phyloP scores from a whole-genome alignment of 2,113 vertebrate species.

The Colaptes auratus region DNA sequence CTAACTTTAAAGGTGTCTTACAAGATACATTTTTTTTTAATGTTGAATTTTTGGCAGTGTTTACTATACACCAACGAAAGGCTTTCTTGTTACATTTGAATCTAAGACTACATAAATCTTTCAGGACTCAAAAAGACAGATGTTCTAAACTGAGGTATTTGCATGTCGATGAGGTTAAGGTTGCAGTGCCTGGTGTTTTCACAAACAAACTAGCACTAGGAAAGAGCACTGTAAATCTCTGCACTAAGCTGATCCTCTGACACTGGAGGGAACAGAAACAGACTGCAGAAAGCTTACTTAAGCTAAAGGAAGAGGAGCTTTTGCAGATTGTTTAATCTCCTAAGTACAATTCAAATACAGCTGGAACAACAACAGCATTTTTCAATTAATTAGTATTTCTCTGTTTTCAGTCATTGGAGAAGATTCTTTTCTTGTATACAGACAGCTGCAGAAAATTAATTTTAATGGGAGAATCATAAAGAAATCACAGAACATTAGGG shows the following conservation, averaged over 20 bases:
- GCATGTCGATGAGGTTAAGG: background rate
- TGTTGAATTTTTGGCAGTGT: constrained; percentile 23
- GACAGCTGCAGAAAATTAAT: background rate
- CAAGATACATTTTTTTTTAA: constrained; percentile 38
- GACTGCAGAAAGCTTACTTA: background rate
- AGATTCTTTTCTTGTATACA: background rate
- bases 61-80: constrained; percentile 65
- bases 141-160: constrained; percentile 34
- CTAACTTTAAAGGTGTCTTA: constrained; percentile 68
- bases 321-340: background rate
- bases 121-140: constrained; percentile 55
- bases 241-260: background rate
- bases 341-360: background rate
- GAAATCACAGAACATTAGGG: background rate
- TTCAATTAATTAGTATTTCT: background rate
- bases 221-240: background rate
- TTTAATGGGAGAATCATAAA: background rate
- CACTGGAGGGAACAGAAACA: background rate
- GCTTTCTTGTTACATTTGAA: constrained; percentile 49
- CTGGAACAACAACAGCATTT: background rate
- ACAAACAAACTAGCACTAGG: background rate
- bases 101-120: constrained; percentile 7
- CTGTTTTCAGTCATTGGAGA: background rate
- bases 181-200: background rate
- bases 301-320: background rate